A percentile compares a stretch with the other conserved stretches of the same genome.
Evolutionary conservation across 2,888 invertebrate species (phyloP).

Genomic region (Ptychoptera contaminata): DNA sequence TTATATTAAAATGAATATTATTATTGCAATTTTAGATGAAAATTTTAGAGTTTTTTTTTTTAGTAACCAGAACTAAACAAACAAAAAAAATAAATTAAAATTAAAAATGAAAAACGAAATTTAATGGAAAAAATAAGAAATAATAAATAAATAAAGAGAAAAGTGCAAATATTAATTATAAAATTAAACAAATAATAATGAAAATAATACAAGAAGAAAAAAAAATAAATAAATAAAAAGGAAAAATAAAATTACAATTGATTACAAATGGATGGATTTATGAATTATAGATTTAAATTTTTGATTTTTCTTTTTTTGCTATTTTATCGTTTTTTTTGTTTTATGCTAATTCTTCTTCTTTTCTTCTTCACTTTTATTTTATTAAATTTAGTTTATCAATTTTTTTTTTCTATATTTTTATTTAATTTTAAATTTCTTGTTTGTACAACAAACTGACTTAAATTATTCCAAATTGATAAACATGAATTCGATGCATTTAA

Average conservation of each 20-base stretch:
- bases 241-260: neutral
- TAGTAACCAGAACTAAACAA: too few relatives aligned
- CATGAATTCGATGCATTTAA: too few relatives aligned
- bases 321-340: neutral
- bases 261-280: neutral
- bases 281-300: neutral
- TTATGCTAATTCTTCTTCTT: neutral
- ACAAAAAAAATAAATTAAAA: neutral
- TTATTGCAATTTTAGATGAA: too few relatives aligned
- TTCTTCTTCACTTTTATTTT: neutral
- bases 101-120: neutral
- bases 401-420: too few relatives aligned
- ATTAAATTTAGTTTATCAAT: too few relatives aligned
- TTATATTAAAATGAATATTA: too few relatives aligned
- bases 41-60: too few relatives aligned
- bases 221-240: neutral
- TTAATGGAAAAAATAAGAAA: conserved; percentile 3
- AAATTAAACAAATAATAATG: neutral
- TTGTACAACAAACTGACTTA: too few relatives aligned
- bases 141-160: neutral
- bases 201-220: neutral
- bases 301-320: neutral
- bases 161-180: too few relatives aligned
- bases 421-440: too few relatives aligned
- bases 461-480: too few relatives aligned